phyloP scores from a whole-genome alignment of 2,888 invertebrate genomes.

The Conistra vaccinii region DNA sequence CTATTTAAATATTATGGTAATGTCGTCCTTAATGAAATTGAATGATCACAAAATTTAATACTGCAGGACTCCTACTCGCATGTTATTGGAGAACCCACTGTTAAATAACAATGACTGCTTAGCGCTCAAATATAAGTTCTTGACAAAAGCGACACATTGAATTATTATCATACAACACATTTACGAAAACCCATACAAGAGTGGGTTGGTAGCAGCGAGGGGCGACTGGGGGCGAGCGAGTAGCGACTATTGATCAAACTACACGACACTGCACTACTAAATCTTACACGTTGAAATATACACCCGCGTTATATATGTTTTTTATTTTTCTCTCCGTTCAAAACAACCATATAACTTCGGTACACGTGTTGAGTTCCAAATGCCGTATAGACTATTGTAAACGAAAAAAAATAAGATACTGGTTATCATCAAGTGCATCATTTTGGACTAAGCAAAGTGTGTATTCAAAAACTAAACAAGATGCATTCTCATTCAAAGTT shows the following conservation, averaged over 20 bases:
- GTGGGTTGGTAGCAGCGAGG: slow-evolving; percentile 36
- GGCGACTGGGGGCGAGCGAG: slow-evolving; percentile 45
- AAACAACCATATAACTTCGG: slow-evolving; percentile 27
- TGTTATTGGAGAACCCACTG: neutral
- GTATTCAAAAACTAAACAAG: neutral
- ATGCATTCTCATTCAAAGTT: neutral
- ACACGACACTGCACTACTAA: slow-evolving; percentile 59
- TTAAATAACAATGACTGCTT: neutral
- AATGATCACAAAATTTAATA: neutral
- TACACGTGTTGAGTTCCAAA: slow-evolving; percentile 36
- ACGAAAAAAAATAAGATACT: neutral
- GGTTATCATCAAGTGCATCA: neutral
- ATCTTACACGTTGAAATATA: slow-evolving; percentile 63
- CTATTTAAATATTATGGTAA: neutral
- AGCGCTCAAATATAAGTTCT: neutral
- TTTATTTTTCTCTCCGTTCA: slow-evolving; percentile 30
- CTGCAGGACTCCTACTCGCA: neutral
- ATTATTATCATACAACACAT: slow-evolving; percentile 38
- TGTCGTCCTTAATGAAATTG: neutral
- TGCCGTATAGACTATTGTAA: slow-evolving; percentile 10
- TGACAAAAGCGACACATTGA: slow-evolving; percentile 1
- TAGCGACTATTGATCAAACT: slow-evolving; percentile 66
- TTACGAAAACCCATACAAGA: slow-evolving; percentile 36
- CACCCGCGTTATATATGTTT: slow-evolving; percentile 47
- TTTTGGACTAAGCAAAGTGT: neutral